Percentiles rank a stretch among this genome's conserved stretches.
Conservation (phyloP, 2,888 invertebrate species). For the Psylliodes chrysocephalus region DNA sequence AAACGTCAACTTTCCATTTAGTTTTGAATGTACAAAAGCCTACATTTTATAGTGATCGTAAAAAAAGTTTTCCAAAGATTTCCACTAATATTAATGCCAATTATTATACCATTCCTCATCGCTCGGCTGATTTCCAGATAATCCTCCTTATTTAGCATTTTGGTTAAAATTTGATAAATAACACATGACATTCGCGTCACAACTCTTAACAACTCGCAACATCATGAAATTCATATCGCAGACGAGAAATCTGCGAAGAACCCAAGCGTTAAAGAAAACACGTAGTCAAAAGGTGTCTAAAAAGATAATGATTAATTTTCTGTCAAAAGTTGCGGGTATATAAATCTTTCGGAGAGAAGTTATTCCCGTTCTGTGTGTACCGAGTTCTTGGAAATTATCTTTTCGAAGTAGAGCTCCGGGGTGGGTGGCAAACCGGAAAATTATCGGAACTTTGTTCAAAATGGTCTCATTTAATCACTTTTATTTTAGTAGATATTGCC, state of each 20-base stretch:
- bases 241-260: slow-evolving; percentile 35
- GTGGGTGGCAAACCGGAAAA: neutral
- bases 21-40: too few species aligned
- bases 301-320: slow-evolving; percentile 55
- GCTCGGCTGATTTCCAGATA: too few species aligned
- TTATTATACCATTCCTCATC: too few species aligned
- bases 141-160: slow-evolving; percentile 37
- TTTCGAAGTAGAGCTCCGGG: slow-evolving; percentile 21
- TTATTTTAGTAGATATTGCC: too few species aligned
- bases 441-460: too few species aligned
- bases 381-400: slow-evolving; percentile 38
- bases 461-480: too few species aligned
- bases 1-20: too few species aligned
- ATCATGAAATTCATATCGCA: slow-evolving; percentile 40
- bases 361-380: slow-evolving; percentile 23
- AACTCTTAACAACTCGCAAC: slow-evolving; percentile 34
- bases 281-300: slow-evolving; percentile 49
- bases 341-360: slow-evolving; percentile 48
- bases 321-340: slow-evolving; percentile 53
- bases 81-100: too few species aligned
- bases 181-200: slow-evolving; percentile 23
- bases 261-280: slow-evolving; percentile 53
- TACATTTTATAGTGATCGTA: too few species aligned
- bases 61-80: too few species aligned
- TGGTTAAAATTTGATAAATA: slow-evolving; percentile 45